Conservation (phyloP, 2,888 invertebrate species). For the Ectemnius lituratus region DNA sequence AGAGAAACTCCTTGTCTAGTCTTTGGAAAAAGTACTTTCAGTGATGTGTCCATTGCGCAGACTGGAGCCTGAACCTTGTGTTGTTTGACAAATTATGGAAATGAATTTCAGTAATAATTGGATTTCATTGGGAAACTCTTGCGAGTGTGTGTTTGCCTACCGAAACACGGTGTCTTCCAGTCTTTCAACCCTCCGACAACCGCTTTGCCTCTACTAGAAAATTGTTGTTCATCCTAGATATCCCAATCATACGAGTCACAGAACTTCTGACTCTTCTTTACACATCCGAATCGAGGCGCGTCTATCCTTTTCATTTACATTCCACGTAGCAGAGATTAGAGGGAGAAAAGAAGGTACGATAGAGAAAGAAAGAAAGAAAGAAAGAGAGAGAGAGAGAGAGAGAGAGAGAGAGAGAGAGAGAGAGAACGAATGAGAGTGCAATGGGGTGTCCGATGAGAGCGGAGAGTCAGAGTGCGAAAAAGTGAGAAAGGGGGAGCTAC, state of each 20-base stretch:
- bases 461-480: conserved; percentile 17
- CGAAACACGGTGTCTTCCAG: conserved; percentile 50
- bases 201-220: conserved; percentile 25
- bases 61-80: conserved; percentile 49
- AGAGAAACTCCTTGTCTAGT: conserved; percentile 44
- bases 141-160: conserved; percentile 25
- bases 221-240: conserved; percentile 11
- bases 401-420: conserved; percentile 15
- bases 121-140: conserved; percentile 5
- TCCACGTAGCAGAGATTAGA: conserved; percentile 53
- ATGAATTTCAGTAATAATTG: neutral
- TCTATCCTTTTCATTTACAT: conserved; percentile 58
- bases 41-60: conserved; percentile 37
- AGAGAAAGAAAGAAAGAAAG: conserved; percentile 12
- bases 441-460: neutral
- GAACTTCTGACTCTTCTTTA: neutral
- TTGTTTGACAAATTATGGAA: conserved; percentile 27
- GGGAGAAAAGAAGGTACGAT: conserved; percentile 31
- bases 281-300: conserved; percentile 33
- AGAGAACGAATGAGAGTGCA: conserved; percentile 16
- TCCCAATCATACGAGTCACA: neutral
- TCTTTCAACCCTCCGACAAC: conserved; percentile 21
- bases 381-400: conserved; percentile 8
- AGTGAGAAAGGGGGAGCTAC: conserved; percentile 32
- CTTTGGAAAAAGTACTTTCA: conserved; percentile 37